phyloP scores from a whole-genome alignment of 1,140 invertebrate genomes.

The Papilio helenus region DNA sequence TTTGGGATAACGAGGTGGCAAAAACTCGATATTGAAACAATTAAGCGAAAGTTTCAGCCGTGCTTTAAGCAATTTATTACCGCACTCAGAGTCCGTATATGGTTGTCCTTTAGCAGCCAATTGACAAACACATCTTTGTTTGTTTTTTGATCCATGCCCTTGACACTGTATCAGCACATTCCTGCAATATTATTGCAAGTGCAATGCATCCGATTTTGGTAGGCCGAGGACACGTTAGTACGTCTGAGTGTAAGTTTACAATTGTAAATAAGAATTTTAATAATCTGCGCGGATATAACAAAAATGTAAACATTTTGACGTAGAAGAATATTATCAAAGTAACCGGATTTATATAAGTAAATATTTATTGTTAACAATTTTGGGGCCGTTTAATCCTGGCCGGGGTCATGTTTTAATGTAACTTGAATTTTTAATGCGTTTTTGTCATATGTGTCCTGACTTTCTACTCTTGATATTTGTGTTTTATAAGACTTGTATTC shows the following conservation, averaged over 20 bases:
- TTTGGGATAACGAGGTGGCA: not conserved
- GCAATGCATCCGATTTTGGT: not conserved
- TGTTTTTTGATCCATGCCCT: not conserved
- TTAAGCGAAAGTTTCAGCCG: too few relatives aligned
- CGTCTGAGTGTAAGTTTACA: not conserved
- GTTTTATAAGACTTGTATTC: too few relatives aligned
- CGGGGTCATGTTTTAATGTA: too few relatives aligned
- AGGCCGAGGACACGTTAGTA: not conserved
- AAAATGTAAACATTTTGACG: not conserved
- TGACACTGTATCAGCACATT: conserved; percentile 18
- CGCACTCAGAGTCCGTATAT: too few relatives aligned
- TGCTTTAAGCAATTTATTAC: too few relatives aligned
- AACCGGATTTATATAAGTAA: too few relatives aligned
- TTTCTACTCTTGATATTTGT: too few relatives aligned
- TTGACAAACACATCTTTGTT: not conserved
- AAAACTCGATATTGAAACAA: not conserved
- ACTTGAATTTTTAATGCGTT: too few relatives aligned
- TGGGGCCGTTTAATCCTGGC: too few relatives aligned
- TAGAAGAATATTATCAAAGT: not conserved
- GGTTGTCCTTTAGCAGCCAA: not conserved
- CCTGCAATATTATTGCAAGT: not conserved
- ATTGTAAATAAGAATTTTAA: not conserved
- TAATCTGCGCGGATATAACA: not conserved
- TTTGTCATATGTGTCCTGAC: too few relatives aligned
- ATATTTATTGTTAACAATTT: too few relatives aligned